Percentiles rank a stretch among this genome's conserved stretches.
Evolutionary conservation across 2,797 vertebrate genomes (phyloP).

Genomic region (Alcedo atthis): DNA sequence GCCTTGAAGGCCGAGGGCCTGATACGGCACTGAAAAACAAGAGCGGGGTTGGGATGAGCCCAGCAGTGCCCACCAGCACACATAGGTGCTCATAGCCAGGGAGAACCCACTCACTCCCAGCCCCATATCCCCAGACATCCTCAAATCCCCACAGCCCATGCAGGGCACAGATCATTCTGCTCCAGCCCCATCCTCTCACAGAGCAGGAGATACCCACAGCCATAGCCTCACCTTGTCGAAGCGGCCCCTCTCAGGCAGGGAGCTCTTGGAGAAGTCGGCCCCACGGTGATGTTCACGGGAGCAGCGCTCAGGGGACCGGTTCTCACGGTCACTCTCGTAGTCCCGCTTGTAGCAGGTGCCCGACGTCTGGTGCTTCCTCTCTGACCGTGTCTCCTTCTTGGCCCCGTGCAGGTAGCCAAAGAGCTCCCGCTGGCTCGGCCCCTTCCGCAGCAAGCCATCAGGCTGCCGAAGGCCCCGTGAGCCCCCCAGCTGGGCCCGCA

Average conservation of each 20-base stretch:
- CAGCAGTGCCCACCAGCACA: not conserved
- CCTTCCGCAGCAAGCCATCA: constrained; percentile 90
- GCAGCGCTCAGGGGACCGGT: constrained; percentile 86
- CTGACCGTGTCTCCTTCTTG: constrained; percentile 87
- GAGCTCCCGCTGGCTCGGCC: constrained; percentile 91
- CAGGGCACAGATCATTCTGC: fast-evolving
- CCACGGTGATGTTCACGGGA: constrained; percentile 84
- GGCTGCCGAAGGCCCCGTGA: constrained; percentile 87
- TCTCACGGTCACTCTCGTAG: constrained; percentile 80
- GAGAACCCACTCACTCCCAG: fast-evolving
- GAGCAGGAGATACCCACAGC: fast-evolving
- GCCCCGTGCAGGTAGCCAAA: constrained; percentile 94
- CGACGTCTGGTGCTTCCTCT: constrained; percentile 80
- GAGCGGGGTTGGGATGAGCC: not conserved
- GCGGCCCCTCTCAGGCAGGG: constrained; percentile 86
- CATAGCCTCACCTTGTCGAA: constrained; percentile 81
- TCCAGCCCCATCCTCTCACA: not conserved
- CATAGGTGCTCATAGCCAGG: fast-evolving
- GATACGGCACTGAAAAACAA: constrained; percentile 84
- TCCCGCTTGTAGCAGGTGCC: constrained; percentile 78
- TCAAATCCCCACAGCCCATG: not conserved
- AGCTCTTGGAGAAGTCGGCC: constrained; percentile 91
- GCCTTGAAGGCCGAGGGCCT: constrained; percentile 93
- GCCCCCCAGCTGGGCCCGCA: constrained; percentile 81
- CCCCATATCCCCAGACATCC: not conserved